A percentile compares a stretch with the other conserved stretches of the same genome.
phyloP scores from a whole-genome alignment of 2,797 vertebrate genomes.

The Mus caroli region DNA sequence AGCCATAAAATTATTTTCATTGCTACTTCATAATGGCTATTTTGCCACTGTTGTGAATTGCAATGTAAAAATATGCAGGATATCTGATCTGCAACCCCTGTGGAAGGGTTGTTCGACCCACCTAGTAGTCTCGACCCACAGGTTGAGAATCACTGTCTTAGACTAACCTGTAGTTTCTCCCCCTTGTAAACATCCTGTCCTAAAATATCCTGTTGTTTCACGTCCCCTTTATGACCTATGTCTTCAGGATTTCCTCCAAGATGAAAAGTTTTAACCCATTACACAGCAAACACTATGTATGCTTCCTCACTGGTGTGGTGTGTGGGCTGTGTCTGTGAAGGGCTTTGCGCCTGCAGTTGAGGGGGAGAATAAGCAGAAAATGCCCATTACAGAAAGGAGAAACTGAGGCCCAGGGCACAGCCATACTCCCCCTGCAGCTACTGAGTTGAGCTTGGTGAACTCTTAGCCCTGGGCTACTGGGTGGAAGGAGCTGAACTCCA shows the following conservation, averaged over 20 bases:
- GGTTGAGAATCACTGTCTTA: not conserved
- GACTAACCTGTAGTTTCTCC: not conserved
- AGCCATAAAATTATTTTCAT: not conserved
- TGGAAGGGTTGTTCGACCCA: not conserved
- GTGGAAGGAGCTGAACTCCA: not conserved
- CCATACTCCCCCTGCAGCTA: rapidly evolving
- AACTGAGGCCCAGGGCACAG: not conserved
- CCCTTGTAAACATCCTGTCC: not conserved
- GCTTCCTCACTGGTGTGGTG: not conserved
- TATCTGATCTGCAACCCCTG: not conserved
- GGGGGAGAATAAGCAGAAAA: not conserved
- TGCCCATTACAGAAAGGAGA: not conserved
- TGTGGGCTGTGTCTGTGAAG: not conserved
- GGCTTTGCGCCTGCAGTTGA: not conserved
- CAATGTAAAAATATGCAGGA: not conserved
- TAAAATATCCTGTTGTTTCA: not conserved
- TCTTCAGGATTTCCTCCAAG: not conserved
- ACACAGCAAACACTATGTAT: no score
- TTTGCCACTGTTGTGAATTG: not conserved
- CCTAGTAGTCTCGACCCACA: not conserved
- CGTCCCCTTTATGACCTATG: not conserved
- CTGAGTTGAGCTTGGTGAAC: not conserved
- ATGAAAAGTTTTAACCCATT: not conserved
- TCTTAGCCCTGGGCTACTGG: not conserved
- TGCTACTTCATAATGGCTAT: not conserved